Percentiles rank a stretch among this genome's conserved stretches.
These are phyloP conservation scores for Catonia carolina DNA, from an alignment of 2,888 invertebrate species.

Conservation along the genomic window DNA sequence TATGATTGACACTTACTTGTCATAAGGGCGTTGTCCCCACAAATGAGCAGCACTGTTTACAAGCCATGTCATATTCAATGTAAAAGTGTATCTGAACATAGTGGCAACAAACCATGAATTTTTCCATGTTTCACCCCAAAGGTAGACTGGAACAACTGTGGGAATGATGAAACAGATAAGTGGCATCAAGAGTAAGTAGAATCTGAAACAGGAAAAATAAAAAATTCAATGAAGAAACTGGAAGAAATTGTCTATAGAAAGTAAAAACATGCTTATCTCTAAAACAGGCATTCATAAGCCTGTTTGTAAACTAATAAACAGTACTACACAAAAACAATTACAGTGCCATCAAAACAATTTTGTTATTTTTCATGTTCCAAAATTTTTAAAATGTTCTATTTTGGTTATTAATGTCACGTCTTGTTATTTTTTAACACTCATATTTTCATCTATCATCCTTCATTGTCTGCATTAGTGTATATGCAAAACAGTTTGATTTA, in stretches of 20 bases:
- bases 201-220: no score
- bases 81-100: slow-evolving; percentile 69
- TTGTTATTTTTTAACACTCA: no score
- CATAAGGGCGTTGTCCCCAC: slow-evolving; percentile 68
- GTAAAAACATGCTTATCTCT: not conserved
- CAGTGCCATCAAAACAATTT: no score
- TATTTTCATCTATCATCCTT: no score
- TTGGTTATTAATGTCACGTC: no score
- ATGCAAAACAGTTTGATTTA: no score
- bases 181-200: slow-evolving; percentile 68
- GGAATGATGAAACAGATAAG: slow-evolving; percentile 71
- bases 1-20: slow-evolving; percentile 58
- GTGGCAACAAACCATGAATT: slow-evolving; percentile 63
- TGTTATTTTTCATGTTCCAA: no score
- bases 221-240: not conserved
- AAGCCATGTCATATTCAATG: slow-evolving; percentile 81
- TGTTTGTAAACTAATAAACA: no score
- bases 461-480: no score
- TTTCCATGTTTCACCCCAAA: slow-evolving; percentile 66
- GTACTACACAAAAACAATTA: no score
- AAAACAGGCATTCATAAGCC: no score
- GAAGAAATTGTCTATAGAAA: not conserved
- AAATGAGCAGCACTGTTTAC: slow-evolving; percentile 87
- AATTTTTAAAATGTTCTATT: no score
- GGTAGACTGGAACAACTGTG: slow-evolving; percentile 64